Evolutionary conservation across 1,140 invertebrate genomes (phyloP).

Genomic region (Stratiolaelaps scimitus): DNA sequence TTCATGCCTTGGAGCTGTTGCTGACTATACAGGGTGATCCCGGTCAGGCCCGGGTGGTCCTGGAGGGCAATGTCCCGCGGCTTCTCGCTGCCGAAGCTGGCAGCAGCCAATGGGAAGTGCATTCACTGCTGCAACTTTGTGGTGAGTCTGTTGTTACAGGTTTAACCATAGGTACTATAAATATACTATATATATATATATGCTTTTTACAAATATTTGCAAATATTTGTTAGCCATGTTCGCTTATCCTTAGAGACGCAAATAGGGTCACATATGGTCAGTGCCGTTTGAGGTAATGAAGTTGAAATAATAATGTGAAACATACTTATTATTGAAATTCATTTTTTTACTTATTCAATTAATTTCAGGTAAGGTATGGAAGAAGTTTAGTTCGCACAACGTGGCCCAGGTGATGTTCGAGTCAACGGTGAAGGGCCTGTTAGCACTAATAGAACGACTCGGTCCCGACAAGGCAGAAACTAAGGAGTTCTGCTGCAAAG

Average conservation of each 20-base stretch:
- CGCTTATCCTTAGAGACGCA: too few relatives aligned
- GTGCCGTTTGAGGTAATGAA: too few relatives aligned
- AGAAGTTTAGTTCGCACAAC: background rate
- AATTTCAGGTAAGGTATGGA: constrained; percentile 11
- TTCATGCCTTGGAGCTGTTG: constrained; percentile 12
- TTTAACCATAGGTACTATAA: too few relatives aligned
- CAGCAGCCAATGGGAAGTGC: background rate
- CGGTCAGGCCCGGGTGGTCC: background rate
- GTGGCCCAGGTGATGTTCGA: background rate
- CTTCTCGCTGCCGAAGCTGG: background rate
- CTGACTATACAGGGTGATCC: background rate
- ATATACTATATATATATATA: too few relatives aligned
- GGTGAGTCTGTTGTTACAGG: background rate
- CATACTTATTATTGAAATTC: background rate
- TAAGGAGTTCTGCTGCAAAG: constrained; percentile 11
- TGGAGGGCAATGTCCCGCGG: constrained; percentile 2
- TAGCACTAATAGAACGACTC: background rate
- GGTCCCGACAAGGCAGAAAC: background rate
- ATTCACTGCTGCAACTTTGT: constrained; percentile 17
- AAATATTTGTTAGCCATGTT: too few relatives aligned
- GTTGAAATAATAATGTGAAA: too few relatives aligned
- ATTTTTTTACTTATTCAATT: background rate
- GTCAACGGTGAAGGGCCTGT: background rate
- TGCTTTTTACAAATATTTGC: too few relatives aligned
- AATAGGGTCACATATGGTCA: too few relatives aligned